Evolutionary conservation across 1,140 invertebrate species (phyloP), one percentile per base, ranked within the genome.

Genomic region (Myzus persicae): DNA sequence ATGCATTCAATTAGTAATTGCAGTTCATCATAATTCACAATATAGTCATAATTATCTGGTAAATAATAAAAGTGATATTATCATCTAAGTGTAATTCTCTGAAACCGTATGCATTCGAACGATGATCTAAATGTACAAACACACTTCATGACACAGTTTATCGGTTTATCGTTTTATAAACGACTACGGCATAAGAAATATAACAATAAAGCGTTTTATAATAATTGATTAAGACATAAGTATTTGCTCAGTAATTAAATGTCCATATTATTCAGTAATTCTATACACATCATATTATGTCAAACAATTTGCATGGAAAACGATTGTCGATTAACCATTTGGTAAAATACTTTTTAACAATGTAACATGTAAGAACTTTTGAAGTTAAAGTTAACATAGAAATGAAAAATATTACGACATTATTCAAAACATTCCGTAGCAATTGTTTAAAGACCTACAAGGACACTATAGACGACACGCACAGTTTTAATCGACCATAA

Each of bases 291-390:
- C 26, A 22, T 40, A 26, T 7, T 84, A 42, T 26, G 42, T 26
- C 9, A 26, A 84, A 42, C 38, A 84, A 42, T 84, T 84, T 84
- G 42, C 8, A 26, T 42, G 82, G 40, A 84, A 2, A 40, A 42
- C 38, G 24, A 84, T 84, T 84, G 38, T 26, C 40, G 24, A 44
- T 44, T 5, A 14, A 42, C 11, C 11, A 84, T 84, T 44, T 44
- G 38, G 84, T 46, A 87, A 44, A n/a, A 87, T 44, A 87, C 4
- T n/a, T 44, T 44, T 87, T 87, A 87, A 87, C 24, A 87, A n/a
- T 44, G 4, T 26, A 85, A 31, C 46, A 31, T 42, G 8, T 31
- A 87, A 31, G 42, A 44, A 87, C 26, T 31, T n/a, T 87, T 44
- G 31, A 87, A 44, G 40, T 42, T 38, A 85, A 85, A 42, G 48